Base-by-base conservation (phyloP, 2,888 invertebrate species). In the Drosophila tanythrix region DNA sequence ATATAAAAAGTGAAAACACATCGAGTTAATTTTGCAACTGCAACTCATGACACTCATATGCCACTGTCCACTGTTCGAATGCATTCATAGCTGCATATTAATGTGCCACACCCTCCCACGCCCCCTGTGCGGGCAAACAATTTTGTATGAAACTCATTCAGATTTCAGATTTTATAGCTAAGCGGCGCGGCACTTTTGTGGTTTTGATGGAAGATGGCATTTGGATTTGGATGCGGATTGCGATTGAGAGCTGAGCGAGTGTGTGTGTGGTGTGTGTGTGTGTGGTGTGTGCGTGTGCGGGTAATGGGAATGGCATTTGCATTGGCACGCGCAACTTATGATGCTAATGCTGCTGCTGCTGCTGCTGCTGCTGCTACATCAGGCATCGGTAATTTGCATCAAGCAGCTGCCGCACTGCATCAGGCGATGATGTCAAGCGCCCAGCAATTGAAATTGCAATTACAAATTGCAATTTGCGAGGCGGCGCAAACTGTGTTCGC, bases 351-450 rank as follows among this genome's bases (percentile, higher is more conserved):
- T 52, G 63, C 64, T 52, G 81, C 61, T 59, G 70, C 65, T 58
- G 64, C 60, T 61, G 56, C 63, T 58, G 70, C 60, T 64, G 57
- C 57, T 58, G 15, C 59, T 27, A 33, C 50, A 75, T 73, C 61
- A 31, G 62, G 64, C 76, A 56, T 53, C 58, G 25, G 72, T 63
- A 71, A 46, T 46, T 77, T 65, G 46, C 56, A 57, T 13, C 56
- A 40, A 31, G 74, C 83, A 43, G 36, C 58, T n/a, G 57, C 51
- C 29, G 31, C 70, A 58, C 56, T 43, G 53, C 51, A 40, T 48
- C 76, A 60, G 82, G 73, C 76, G 83, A 88, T 84, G 83, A 84
- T 84, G 83, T 84, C 83, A 84, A 83, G 83, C 58, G 35, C 36
- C 51, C 58, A 35, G 70, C 77, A 75, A 79, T 80, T 85, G 83